These are phyloP conservation scores for Sparidentex hasta DNA, from an alignment of 2,797 vertebrate genomes.

Conservation along the genomic window DNA sequence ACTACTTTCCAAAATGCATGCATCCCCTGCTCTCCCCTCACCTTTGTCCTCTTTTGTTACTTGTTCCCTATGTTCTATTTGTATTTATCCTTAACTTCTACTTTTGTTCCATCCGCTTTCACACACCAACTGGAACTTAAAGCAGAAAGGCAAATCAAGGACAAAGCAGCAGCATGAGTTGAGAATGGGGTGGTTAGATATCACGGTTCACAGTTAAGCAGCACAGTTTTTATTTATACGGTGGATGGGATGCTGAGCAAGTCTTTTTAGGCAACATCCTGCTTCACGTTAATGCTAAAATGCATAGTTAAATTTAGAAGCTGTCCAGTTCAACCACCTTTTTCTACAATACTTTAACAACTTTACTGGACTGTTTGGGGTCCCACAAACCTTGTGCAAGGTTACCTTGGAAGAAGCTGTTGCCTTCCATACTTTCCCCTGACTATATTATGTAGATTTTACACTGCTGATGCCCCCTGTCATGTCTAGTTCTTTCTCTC, in stretches of 20 bases:
- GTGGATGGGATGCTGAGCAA: conserved; percentile 5
- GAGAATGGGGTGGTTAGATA: conserved; percentile 2
- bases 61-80: conserved; percentile 47
- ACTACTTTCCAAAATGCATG: conserved; percentile 92
- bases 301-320: conserved; percentile 15
- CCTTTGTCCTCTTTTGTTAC: conserved; percentile 46
- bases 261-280: conserved; percentile 26
- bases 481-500: conserved; percentile 27
- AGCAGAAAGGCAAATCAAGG: conserved; percentile 55
- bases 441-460: conserved; percentile 31
- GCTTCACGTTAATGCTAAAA: conserved; percentile 21
- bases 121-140: conserved; percentile 13
- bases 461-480: conserved; percentile 19
- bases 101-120: conserved; percentile 45
- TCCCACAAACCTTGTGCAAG: conserved; percentile 2
- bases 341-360: conserved; percentile 12
- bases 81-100: conserved; percentile 46
- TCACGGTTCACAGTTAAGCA: conserved; percentile 37
- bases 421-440: conserved; percentile 32
- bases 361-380: conserved; percentile 7
- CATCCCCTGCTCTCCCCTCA: conserved; percentile 69
- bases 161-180: conserved; percentile 9
- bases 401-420: conserved; percentile 24
- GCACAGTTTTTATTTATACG: conserved; percentile 29
- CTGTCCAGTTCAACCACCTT: conserved; percentile 6